Conservation (phyloP, 2,888 invertebrate species). For the Amphipoea lucens region DNA sequence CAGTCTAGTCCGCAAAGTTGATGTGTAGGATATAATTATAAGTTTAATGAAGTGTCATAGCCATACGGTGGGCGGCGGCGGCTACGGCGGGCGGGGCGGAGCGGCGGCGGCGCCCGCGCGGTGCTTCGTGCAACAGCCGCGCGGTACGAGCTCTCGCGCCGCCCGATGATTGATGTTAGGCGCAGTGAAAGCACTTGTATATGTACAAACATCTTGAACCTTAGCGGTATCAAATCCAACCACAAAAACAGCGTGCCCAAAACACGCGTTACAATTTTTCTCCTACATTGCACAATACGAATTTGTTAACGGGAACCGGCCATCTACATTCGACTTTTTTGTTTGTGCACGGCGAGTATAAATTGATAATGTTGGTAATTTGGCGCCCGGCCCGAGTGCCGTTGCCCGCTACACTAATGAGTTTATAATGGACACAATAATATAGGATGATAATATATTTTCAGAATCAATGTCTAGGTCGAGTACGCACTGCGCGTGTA, state of each 20-base stretch:
- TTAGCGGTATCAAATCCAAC: slow-evolving; percentile 86
- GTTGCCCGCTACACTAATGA: slow-evolving; percentile 90
- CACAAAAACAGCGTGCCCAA: slow-evolving; percentile 82
- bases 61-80: slow-evolving; percentile 21
- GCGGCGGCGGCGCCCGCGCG: slow-evolving; percentile 3
- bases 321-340: slow-evolving; percentile 89
- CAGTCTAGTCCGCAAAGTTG: slow-evolving; percentile 56
- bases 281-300: slow-evolving; percentile 90
- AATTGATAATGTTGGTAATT: slow-evolving; percentile 91
- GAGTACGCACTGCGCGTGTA: slow-evolving; percentile 69
- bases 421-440: slow-evolving; percentile 89
- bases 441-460: slow-evolving; percentile 88
- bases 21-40: slow-evolving; percentile 68
- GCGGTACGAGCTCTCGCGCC: slow-evolving; percentile 49
- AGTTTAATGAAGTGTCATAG: slow-evolving; percentile 73
- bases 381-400: slow-evolving; percentile 88
- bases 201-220: slow-evolving; percentile 78
- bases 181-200: slow-evolving; percentile 86
- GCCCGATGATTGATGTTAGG: slow-evolving; percentile 81
- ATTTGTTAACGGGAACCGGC: slow-evolving; percentile 89
- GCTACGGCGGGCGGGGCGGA: neutral
- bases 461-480: slow-evolving; percentile 89
- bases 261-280: slow-evolving; percentile 89
- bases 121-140: slow-evolving; percentile 39
- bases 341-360: slow-evolving; percentile 88